Conservation (phyloP, 2,113 vertebrate genomes). For the Callocephalon fimbriatum region DNA sequence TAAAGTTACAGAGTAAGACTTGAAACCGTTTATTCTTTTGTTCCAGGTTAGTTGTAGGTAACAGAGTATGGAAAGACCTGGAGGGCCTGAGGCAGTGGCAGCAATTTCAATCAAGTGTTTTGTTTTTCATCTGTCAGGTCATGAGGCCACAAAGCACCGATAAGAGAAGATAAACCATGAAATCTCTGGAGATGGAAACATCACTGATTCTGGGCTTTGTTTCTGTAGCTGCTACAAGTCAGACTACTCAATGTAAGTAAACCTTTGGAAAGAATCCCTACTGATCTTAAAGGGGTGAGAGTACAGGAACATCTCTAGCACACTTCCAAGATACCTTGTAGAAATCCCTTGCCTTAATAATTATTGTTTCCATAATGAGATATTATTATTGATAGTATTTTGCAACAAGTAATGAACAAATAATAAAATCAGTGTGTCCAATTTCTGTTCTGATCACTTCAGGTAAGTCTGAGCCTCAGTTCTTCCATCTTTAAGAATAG, state of each 20-base stretch:
- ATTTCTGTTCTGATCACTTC: background rate
- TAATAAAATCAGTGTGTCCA: background rate
- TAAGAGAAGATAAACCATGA: background rate
- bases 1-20: background rate
- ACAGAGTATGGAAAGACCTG: background rate
- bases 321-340: background rate
- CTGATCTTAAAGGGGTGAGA: background rate
- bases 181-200: background rate
- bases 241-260: background rate
- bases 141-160: background rate
- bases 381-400: background rate
- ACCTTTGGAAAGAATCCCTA: background rate
- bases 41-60: background rate
- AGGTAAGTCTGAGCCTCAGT: background rate
- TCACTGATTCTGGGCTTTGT: background rate
- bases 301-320: background rate
- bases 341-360: background rate
- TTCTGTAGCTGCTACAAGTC: background rate
- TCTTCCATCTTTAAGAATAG: background rate
- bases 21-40: background rate
- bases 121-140: background rate
- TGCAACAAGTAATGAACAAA: background rate
- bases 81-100: background rate
- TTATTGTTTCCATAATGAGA: background rate
- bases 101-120: background rate